phyloP scores from a whole-genome alignment of 2,888 invertebrate genomes.

The Oasisia sp. region DNA sequence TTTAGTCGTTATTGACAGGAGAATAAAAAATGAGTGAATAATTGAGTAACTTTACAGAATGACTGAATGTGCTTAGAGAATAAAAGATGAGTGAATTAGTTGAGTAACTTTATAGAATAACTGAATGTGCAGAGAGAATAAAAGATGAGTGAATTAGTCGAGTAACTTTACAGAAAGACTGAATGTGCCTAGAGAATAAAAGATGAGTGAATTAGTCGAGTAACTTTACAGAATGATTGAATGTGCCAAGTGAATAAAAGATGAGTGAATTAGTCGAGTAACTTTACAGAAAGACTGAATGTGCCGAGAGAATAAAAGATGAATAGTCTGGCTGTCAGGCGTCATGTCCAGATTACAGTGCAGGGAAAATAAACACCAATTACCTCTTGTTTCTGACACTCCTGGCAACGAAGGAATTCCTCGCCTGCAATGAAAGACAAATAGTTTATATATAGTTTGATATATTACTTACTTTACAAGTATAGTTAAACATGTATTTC shows the following conservation, averaged over 20 bases:
- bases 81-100: not conserved
- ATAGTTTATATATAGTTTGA: not conserved
- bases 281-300: not conserved
- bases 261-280: no score
- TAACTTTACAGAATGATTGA: not conserved
- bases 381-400: conserved; percentile 68
- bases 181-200: no score
- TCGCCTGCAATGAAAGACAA: conserved; percentile 37
- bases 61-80: not conserved
- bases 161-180: no score
- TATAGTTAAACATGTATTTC: no score
- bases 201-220: no score
- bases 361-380: conserved; percentile 17
- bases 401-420: conserved; percentile 61
- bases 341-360: not conserved
- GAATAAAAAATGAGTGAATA: not conserved
- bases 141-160: no score
- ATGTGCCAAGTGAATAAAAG: no score
- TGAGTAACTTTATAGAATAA: not conserved
- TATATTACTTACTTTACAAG: no score
- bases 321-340: not conserved
- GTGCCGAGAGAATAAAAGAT: no score
- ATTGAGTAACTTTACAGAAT: not conserved
- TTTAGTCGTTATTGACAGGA: not conserved
- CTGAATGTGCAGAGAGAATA: no score